A percentile compares a stretch with the other conserved stretches of the same genome.
Conservation (phyloP, 2,113 vertebrate genomes). For the Ctenomys sociabilis region DNA sequence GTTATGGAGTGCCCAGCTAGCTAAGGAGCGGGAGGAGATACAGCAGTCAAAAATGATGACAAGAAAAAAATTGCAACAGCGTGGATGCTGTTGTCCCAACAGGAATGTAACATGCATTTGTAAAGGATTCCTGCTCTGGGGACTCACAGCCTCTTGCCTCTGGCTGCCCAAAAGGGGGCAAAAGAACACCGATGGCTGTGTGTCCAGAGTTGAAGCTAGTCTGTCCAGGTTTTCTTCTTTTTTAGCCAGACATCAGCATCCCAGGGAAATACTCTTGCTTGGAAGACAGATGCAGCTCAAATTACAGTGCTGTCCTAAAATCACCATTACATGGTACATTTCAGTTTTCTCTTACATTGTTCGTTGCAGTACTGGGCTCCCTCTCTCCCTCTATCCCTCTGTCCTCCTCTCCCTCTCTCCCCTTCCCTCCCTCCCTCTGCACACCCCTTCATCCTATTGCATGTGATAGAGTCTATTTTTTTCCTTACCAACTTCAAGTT, state of each 20-base stretch:
- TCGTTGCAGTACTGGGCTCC: neutral
- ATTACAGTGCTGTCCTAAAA: slow-evolving; percentile 24
- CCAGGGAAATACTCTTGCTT: slow-evolving; percentile 30
- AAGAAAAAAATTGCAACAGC: no score
- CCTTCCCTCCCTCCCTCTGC: no score
- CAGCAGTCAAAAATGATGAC: no score
- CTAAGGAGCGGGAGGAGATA: no score
- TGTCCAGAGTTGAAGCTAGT: slow-evolving; percentile 33
- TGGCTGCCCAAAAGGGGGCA: neutral
- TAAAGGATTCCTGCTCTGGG: neutral
- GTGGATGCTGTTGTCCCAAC: no score
- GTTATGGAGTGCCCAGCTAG: no score
- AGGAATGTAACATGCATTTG: accelerated
- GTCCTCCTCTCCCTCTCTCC: neutral
- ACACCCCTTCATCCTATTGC: neutral
- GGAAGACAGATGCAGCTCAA: slow-evolving; percentile 37
- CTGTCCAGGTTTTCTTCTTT: slow-evolving; percentile 69
- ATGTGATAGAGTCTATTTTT: neutral
- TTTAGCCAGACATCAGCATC: neutral
- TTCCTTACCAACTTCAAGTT: neutral
- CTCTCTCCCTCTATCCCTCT: neutral
- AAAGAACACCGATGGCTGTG: neutral
- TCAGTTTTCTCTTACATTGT: slow-evolving; percentile 32
- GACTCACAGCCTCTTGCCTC: neutral
- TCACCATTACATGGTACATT: neutral